Percentiles rank a stretch among this genome's conserved stretches.
These are phyloP conservation scores for Drosophila ironensis DNA, from an alignment of 1,140 invertebrate genomes.

Conservation along the genomic window DNA sequence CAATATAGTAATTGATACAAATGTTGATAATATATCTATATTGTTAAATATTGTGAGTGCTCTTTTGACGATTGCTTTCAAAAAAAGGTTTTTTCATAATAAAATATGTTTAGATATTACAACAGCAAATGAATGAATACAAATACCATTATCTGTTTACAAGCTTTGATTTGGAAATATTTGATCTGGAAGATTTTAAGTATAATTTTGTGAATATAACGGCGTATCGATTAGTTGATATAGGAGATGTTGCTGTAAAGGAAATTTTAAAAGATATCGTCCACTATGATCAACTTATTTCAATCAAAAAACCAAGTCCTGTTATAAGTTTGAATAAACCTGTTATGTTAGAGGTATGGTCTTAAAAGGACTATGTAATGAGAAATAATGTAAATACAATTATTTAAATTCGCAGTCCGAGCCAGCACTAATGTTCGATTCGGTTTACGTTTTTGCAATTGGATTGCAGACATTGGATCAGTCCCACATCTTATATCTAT, in stretches of 20 bases:
- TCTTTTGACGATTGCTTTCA: neutral
- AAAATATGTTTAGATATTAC: constrained; percentile 88
- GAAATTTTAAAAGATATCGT: constrained; percentile 92
- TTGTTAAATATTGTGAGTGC: constrained; percentile 91
- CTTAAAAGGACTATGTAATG: too few relatives aligned
- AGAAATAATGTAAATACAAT: neutral
- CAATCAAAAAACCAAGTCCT: constrained; percentile 5
- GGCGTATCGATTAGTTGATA: constrained; percentile 92
- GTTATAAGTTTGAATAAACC: constrained; percentile 23
- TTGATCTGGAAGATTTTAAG: constrained; percentile 96
- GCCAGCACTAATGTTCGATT: constrained; percentile 94
- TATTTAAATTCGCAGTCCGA: constrained; percentile 87
- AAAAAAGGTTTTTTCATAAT: neutral
- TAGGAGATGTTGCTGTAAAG: constrained; percentile 88
- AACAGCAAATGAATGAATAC: constrained; percentile 96
- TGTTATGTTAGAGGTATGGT: constrained; percentile 43
- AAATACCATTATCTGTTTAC: constrained; percentile 96
- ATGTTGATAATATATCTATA: constrained; percentile 87
- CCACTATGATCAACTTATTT: constrained; percentile 38
- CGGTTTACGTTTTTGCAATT: constrained; percentile 93
- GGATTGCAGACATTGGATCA: constrained; percentile 91
- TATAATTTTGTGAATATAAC: constrained; percentile 97
- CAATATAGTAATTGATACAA: constrained; percentile 92
- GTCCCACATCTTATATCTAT: constrained; percentile 82
- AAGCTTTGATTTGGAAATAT: constrained; percentile 94